Base-by-base conservation (phyloP, 2,888 invertebrate species). In the Diarsia brunnea region DNA sequence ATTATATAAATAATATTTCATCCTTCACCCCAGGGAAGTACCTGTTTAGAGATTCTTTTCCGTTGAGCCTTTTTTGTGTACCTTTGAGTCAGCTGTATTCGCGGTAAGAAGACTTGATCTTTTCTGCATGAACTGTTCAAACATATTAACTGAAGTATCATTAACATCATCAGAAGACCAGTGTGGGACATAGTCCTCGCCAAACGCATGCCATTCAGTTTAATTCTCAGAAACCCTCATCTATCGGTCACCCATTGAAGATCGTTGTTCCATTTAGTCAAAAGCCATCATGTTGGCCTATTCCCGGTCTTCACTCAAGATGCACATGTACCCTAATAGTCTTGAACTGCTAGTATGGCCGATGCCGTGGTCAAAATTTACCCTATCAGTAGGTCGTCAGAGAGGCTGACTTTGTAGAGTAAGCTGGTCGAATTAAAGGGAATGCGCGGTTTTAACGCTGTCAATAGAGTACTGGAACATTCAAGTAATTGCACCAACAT, bases 1-100 rank as follows among this genome's bases (percentile, higher is more conserved):
- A 82, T 87, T 85, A 86, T 71, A 87, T 75, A 77, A 77, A 85
- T 85, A 85, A 85, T 85, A 85, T 86, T 87, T 85, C 88, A 82
- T 85, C 58, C 31, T 75, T 61, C 55, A 70, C 76, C 86, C 74
- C 69, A 4, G 84, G 79, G 79, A 61, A 45, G 27, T 31, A 64
- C 61, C 64, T 43, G 31, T 68, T 75, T 64, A 70, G 53, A 47
- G 27, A 73, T 67, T 70, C n/a, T 69, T 58, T 64, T 73, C 24
- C 12, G 16, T 58, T 45, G 64, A 63, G 63, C 14, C 5, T 45
- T 24, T 67, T 68, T 8, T 45, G 11, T 49, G 1, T 68, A 67
- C 14, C n/a, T 63, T 0, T 43, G 43, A 43, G 7, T 58, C 19
- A 27, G 38, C 12, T 3, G 31, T 38, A 61, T 61, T 21, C 1